Conservation (phyloP, 1,140 invertebrate genomes). For the Bilobella aurantiaca region DNA sequence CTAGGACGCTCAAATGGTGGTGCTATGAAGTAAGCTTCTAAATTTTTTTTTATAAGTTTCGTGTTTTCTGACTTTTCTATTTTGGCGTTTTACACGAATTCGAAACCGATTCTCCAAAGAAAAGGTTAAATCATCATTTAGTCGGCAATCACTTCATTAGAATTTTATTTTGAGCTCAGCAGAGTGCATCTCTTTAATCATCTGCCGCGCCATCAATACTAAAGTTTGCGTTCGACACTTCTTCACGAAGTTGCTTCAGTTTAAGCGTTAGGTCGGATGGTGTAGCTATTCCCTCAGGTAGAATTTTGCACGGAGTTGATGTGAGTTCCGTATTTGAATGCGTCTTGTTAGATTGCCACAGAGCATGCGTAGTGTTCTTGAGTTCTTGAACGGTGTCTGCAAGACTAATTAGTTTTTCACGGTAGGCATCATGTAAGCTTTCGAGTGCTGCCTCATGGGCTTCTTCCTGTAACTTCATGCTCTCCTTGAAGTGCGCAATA, state of each 20-base stretch:
- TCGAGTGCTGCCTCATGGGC: neutral
- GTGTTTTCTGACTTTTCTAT: neutral
- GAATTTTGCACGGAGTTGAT: neutral
- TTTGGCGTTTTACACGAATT: no score
- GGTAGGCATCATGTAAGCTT: neutral
- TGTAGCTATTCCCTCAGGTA: no score
- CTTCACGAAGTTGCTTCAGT: no score
- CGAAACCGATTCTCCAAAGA: no score
- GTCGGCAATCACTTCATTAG: no score
- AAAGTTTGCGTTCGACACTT: no score
- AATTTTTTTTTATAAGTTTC: neutral
- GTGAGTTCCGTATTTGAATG: neutral
- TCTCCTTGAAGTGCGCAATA: neutral
- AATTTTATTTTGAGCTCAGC: no score
- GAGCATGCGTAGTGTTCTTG: neutral
- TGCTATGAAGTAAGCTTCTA: neutral
- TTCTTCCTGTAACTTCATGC: neutral
- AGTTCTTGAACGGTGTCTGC: neutral
- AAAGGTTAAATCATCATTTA: no score
- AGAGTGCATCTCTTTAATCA: no score
- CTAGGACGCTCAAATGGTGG: conserved; percentile 48
- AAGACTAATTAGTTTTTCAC: neutral
- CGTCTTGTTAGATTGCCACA: neutral
- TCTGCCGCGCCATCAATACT: no score
- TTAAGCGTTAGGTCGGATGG: neutral